phyloP scores from a whole-genome alignment of 2,888 invertebrate species.

The Cryptophagus acutangulus region DNA sequence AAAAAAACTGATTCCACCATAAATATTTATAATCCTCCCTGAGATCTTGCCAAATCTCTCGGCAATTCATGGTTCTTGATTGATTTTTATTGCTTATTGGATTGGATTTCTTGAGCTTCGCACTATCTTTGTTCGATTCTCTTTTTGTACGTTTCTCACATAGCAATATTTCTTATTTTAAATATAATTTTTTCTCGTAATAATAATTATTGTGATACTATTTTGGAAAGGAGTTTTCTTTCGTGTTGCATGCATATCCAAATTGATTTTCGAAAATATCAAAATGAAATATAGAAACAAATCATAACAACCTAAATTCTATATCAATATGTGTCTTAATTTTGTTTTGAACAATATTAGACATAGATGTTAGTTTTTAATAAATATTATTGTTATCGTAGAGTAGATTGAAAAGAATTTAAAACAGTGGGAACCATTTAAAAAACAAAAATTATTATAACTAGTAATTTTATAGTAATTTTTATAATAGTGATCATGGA shows the following conservation, averaged over 20 bases:
- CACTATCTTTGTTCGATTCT: no score
- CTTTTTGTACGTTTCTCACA: not conserved
- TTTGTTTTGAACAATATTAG: slow-evolving; percentile 4
- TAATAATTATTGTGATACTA: no score
- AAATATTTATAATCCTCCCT: not conserved
- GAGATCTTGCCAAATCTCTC: no score
- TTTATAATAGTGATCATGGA: slow-evolving; percentile 37
- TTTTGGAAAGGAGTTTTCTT: no score
- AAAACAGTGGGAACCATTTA: slow-evolving; percentile 30
- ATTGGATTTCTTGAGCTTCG: no score
- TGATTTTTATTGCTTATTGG: no score
- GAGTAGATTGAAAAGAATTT: slow-evolving; percentile 15
- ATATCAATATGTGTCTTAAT: slow-evolving; percentile 32
- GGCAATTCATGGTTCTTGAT: not conserved
- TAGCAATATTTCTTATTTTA: no score
- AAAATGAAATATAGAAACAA: not conserved
- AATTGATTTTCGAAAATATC: not conserved
- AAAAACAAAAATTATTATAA: slow-evolving; percentile 29
- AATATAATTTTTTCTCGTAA: no score
- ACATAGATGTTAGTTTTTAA: slow-evolving; percentile 12
- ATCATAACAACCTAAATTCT: not conserved
- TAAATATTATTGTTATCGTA: slow-evolving; percentile 8
- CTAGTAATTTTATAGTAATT: slow-evolving; percentile 40
- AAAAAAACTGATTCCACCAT: not conserved
- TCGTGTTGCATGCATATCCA: not conserved